Evolutionary conservation across 2,113 vertebrate genomes (phyloP).

Genomic region (Ailuropoda melanoleuca): DNA sequence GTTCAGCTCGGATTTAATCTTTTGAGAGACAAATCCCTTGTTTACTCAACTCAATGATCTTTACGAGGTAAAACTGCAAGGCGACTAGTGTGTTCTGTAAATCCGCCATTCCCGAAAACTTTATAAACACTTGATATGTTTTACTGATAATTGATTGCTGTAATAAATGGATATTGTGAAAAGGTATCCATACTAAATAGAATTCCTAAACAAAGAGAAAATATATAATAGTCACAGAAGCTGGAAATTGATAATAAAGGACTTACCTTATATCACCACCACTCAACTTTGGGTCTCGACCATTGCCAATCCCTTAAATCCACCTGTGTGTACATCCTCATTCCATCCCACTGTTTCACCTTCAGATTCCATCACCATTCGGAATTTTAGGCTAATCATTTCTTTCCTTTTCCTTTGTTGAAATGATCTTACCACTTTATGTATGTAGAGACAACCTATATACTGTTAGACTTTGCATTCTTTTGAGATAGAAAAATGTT

Average conservation of each 20-base stretch:
- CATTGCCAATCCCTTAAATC: too few relatives aligned
- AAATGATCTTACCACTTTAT: background rate
- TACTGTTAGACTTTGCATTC: background rate
- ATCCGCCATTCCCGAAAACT: constrained; percentile 76
- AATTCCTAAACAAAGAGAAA: constrained; percentile 78
- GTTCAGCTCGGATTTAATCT: constrained; percentile 43
- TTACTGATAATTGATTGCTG: constrained; percentile 85
- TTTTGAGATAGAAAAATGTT: background rate
- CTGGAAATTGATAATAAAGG: background rate
- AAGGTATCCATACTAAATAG: constrained; percentile 94
- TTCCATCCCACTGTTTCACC: background rate
- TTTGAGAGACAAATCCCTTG: constrained; percentile 58
- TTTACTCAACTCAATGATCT: constrained; percentile 76
- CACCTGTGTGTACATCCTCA: background rate
- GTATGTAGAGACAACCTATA: background rate
- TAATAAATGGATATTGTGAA: constrained; percentile 91
- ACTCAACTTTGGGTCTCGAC: background rate
- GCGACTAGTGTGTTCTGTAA: constrained; percentile 83
- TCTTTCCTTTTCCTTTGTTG: background rate
- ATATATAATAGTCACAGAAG: background rate
- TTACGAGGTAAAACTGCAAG: constrained; percentile 82
- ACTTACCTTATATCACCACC: background rate
- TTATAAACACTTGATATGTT: constrained; percentile 84
- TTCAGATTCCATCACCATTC: background rate
- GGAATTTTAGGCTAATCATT: background rate